Evolutionary conservation across 2,797 vertebrate genomes (phyloP).

Genomic region (Rhinoraja longicauda): DNA sequence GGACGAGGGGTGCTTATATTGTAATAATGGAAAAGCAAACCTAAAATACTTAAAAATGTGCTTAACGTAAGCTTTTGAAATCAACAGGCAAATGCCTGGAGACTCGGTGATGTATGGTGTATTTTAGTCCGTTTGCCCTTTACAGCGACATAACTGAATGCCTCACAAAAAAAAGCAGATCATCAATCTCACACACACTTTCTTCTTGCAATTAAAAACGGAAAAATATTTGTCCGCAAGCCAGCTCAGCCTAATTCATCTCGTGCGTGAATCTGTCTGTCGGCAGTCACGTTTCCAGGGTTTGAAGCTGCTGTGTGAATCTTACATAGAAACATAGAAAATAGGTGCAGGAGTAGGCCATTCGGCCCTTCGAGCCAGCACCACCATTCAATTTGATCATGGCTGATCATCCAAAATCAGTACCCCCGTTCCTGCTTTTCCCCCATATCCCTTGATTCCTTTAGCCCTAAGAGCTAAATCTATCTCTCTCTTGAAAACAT

Average conservation of each 20-base stretch:
- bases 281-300: not conserved
- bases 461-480: no score
- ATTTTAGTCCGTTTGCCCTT: not conserved
- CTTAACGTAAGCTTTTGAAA: not conserved
- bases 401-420: no score
- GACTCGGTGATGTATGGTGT: not conserved
- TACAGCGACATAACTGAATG: not conserved
- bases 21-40: no score
- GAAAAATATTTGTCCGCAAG: not conserved
- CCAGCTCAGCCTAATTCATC: not conserved
- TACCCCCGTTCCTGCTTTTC: no score
- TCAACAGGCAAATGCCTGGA: not conserved
- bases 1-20: no score
- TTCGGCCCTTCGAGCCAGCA: no score
- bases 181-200: not conserved
- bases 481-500: no score
- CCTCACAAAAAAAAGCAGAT: not conserved
- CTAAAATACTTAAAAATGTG: not conserved
- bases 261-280: not conserved
- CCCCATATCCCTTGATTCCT: no score
- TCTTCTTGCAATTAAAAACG: not conserved
- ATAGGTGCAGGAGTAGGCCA: no score
- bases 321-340: no score
- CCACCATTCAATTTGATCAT: no score
- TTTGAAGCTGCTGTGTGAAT: not conserved